Percentiles rank a stretch among this genome's conserved stretches.
Conservation (phyloP, 2,888 invertebrate species). For the Leptopterna dolabrata region DNA sequence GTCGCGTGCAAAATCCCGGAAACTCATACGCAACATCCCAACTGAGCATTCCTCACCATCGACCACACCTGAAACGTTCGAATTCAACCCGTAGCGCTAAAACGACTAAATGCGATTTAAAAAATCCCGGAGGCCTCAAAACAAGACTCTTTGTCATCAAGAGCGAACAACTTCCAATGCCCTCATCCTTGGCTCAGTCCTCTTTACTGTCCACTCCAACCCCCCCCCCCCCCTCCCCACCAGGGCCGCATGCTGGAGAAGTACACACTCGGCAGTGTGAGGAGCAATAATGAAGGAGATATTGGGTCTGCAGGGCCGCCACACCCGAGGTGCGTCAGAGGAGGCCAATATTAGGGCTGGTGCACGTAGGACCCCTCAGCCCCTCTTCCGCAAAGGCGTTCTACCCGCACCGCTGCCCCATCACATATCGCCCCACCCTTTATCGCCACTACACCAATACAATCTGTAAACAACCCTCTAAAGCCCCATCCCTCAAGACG, state of each 20-base stretch:
- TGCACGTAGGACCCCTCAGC: slow-evolving; percentile 18
- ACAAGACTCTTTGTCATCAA: background rate
- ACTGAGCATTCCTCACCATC: no score
- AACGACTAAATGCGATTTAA: no score
- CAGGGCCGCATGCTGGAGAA: background rate
- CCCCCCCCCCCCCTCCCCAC: background rate
- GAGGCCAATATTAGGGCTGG: slow-evolving; percentile 26
- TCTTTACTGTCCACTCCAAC: background rate
- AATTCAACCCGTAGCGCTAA: no score
- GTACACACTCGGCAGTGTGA: background rate
- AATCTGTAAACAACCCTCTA: slow-evolving; percentile 22
- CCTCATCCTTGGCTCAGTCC: background rate
- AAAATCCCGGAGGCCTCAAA: background rate
- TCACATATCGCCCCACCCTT: background rate
- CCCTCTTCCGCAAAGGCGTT: background rate
- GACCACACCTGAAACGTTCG: no score
- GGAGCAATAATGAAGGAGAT: slow-evolving; percentile 41
- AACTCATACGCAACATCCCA: no score
- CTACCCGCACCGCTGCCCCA: background rate
- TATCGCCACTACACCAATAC: slow-evolving; percentile 22
- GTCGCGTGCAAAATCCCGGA: no score
- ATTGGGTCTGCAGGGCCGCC: slow-evolving; percentile 21
- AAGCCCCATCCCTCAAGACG: background rate
- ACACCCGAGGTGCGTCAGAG: slow-evolving; percentile 9
- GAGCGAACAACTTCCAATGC: background rate